Conservation (phyloP, 2,888 invertebrate genomes). For the Acholoe squamosa region DNA sequence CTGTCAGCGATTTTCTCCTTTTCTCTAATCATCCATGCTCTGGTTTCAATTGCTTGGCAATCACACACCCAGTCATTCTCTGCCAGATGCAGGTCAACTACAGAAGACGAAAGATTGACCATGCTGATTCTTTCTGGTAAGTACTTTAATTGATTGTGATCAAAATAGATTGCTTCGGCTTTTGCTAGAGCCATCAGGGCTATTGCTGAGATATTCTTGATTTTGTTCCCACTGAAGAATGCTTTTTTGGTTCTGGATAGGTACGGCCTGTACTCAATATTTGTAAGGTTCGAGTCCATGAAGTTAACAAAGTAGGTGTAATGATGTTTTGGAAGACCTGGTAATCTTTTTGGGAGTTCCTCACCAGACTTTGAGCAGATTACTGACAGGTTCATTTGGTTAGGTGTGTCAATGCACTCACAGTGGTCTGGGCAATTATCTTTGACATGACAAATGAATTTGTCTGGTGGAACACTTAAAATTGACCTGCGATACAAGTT, state of each 20-base stretch:
- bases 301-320: conserved; percentile 9
- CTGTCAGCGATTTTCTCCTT: not conserved
- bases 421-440: not conserved
- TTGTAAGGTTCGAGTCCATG: not conserved
- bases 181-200: not conserved
- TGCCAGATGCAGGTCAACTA: not conserved
- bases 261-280: not conserved
- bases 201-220: not conserved
- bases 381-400: not conserved
- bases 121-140: not conserved
- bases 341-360: not conserved
- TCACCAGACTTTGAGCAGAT: not conserved
- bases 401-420: conserved; percentile 19
- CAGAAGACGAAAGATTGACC: not conserved
- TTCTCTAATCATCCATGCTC: not conserved
- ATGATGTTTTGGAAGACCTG: not conserved
- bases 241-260: not conserved
- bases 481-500: not conserved
- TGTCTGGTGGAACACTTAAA: not conserved
- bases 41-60: not conserved
- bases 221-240: not conserved
- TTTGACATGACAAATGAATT: conserved; percentile 8
- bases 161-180: not conserved
- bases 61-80: conserved; percentile 15
- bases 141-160: not conserved